Evolutionary conservation across 1,140 invertebrate species (phyloP), one percentile per base, ranked within the genome.

Genomic region (Ectropis grisescens): DNA sequence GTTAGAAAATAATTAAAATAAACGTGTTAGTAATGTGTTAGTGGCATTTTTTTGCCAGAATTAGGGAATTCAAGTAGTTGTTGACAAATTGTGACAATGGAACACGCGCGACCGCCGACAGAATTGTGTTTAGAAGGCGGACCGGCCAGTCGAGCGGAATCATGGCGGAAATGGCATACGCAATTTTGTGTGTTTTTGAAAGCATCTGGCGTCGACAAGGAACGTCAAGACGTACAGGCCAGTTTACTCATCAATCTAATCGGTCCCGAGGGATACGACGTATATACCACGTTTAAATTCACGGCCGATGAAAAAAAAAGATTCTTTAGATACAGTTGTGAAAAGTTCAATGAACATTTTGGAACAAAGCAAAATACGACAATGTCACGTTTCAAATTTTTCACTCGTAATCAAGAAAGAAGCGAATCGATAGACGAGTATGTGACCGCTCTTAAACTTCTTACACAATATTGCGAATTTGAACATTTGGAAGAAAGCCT

Each of bases 131-230:
- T 46, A 2, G 22, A 47, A 23, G 44, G 44, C 23, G 23, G 44
- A 2, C 33, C 38, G 5, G 38, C 38, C 9, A n/a, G 4, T 4
- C 29, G 34, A 2, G 37, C 38, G 5, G 38, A 41, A 2, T 11
- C 44, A 16, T 37, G 38, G 44, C 41, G 27, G n/a, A 41, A 38
- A 32, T 47, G 44, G 44, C 23, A n/a, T n/a, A 37, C 33, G 12
- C 34, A 41, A 11, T 47, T 47, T 24, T 1, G 3, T 10, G 19
- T 52, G 7, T 48, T 48, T 34, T 9, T 48, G 4, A 48, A 48
- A 13, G 40, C 40, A 19, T 41, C 44, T 9, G 44, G 38, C n/a
- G 38, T 47, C 11, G 3, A 29, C n/a, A 47, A 41, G 9, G 31
- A 47, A 32, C 9, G 13, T 4, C 22, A 23, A 9, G 44, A 47